phyloP scores from a whole-genome alignment of 1,140 invertebrate species.

The Alviniconcha marisindica region DNA sequence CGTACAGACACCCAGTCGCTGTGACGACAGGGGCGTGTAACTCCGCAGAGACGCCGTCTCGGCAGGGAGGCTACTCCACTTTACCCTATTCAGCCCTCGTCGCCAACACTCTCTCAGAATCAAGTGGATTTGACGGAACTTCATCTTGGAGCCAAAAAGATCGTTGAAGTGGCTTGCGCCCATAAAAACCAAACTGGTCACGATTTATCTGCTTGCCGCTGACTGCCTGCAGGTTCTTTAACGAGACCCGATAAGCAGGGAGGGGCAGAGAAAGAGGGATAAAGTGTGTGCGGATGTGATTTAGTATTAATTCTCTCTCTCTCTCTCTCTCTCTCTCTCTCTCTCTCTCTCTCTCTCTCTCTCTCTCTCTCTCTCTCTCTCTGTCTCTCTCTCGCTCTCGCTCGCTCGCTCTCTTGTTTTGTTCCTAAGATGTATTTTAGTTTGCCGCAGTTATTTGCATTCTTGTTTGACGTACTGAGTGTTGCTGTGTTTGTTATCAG shows the following conservation, averaged over 20 bases:
- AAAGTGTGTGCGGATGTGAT: not conserved
- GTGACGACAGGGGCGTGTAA: no score
- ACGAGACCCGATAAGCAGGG: not conserved
- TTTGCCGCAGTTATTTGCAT: no score
- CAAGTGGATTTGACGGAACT: slow-evolving; percentile 31
- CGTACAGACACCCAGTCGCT: no score
- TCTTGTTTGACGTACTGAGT: no score
- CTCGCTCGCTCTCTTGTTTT: not conserved
- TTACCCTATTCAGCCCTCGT: not conserved
- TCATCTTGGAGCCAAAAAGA: not conserved
- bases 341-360: no score
- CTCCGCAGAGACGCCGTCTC: no score
- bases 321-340: no score
- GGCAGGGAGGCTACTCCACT: no score
- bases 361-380: not conserved
- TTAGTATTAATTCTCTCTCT: no score
- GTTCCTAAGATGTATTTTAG: no score
- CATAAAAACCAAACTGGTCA: not conserved
- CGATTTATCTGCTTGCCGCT: not conserved
- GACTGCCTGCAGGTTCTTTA: not conserved
- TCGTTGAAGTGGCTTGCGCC: not conserved
- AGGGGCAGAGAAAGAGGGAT: not conserved
- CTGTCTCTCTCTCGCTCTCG: no score
- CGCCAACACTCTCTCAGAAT: slow-evolving; percentile 11
- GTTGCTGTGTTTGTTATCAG: no score